Conservation (phyloP, 2,888 invertebrate species). For the Spodoptera picta region DNA sequence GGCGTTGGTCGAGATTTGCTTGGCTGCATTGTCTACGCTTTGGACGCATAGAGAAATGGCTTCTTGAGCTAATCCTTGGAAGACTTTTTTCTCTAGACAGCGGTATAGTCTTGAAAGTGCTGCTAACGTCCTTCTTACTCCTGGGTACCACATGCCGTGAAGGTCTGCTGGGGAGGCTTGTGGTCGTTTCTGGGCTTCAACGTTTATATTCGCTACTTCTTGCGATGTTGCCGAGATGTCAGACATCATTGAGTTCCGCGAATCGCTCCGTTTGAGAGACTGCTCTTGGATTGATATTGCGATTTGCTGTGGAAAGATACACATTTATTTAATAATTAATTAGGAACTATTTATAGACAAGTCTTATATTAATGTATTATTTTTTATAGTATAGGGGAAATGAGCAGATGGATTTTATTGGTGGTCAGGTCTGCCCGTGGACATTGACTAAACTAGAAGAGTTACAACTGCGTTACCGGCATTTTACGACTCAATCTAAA, state of each 20-base stretch:
- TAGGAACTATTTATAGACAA: too few relatives aligned
- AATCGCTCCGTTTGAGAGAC: conserved; percentile 89
- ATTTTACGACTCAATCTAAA: too few relatives aligned
- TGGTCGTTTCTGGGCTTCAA: conserved; percentile 74
- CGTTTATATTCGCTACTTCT: conserved; percentile 91
- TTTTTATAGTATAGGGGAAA: too few relatives aligned
- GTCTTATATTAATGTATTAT: too few relatives aligned
- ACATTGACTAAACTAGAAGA: too few relatives aligned
- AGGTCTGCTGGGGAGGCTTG: conserved; percentile 96
- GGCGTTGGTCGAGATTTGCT: conserved; percentile 93
- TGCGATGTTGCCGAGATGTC: conserved; percentile 91
- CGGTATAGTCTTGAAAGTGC: conserved; percentile 95
- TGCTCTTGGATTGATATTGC: conserved; percentile 90
- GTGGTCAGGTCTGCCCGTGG: too few relatives aligned
- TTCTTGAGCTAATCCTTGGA: conserved; percentile 99
- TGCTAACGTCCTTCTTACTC: conserved; percentile 97
- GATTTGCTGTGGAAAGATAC: conserved; percentile 86
- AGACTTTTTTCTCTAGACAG: conserved; percentile 97
- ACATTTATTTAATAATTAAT: background rate
- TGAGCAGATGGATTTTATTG: too few relatives aligned
- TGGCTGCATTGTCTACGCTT: conserved; percentile 94
- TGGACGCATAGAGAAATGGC: conserved; percentile 97
- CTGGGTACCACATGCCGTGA: conserved; percentile 99
- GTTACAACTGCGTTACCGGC: too few relatives aligned
- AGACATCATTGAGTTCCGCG: conserved; percentile 91